These are phyloP conservation scores for Chirona hameri DNA, from an alignment of 2,888 invertebrate genomes.

Conservation along the genomic window DNA sequence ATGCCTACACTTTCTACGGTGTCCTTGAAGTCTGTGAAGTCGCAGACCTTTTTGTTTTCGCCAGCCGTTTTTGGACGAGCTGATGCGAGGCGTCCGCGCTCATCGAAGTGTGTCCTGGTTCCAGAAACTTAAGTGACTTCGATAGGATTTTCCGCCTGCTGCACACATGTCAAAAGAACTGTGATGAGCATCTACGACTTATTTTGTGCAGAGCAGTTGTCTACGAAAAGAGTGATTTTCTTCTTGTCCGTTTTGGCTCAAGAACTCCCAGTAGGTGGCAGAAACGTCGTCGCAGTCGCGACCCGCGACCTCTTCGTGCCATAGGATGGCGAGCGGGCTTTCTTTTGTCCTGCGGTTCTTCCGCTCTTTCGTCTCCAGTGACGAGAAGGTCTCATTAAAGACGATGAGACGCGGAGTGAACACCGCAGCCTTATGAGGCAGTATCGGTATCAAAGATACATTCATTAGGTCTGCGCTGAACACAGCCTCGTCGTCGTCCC, in stretches of 20 bases:
- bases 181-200: not conserved
- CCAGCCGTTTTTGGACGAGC: too few relatives aligned
- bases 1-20: too few relatives aligned
- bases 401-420: not conserved
- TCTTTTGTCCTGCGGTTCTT: not conserved
- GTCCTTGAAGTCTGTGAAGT: too few relatives aligned
- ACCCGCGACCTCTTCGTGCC: not conserved
- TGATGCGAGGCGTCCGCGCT: too few relatives aligned
- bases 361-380: too few relatives aligned
- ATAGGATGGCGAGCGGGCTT: not conserved
- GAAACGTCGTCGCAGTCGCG: not conserved
- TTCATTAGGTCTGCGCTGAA: not conserved
- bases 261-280: not conserved
- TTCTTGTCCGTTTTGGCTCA: not conserved
- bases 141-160: too few relatives aligned
- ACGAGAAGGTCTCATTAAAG: not conserved
- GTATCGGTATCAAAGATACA: not conserved
- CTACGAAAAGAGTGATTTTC: not conserved
- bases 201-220: not conserved
- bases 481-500: not conserved
- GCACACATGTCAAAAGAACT: not conserved
- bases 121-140: too few relatives aligned
- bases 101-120: too few relatives aligned
- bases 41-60: too few relatives aligned
- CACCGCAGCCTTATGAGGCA: not conserved